These are phyloP conservation scores for Nephrocerus scutellatus DNA, from an alignment of 2,888 invertebrate species.

Conservation along the genomic window DNA sequence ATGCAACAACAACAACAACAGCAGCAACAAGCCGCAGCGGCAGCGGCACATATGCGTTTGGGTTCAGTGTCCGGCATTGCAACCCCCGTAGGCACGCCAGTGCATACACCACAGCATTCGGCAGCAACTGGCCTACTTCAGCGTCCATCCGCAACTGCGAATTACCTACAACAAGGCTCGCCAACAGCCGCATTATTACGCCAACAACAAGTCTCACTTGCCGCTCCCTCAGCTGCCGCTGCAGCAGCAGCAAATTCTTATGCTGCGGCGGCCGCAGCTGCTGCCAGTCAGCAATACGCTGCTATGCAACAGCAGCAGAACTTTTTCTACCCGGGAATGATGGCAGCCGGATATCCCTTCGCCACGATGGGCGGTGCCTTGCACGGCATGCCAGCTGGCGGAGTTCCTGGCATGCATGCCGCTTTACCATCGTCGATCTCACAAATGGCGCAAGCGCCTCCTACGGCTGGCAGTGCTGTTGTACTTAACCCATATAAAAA, in stretches of 20 bases:
- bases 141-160: slow-evolving; percentile 22
- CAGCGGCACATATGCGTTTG: slow-evolving; percentile 28
- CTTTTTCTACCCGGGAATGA: slow-evolving; percentile 49
- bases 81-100: slow-evolving; percentile 30
- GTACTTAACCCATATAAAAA: slow-evolving; percentile 82
- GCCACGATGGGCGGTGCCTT: slow-evolving; percentile 49
- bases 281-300: slow-evolving; percentile 27
- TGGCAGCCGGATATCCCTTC: slow-evolving; percentile 51
- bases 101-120: slow-evolving; percentile 22
- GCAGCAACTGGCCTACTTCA: slow-evolving; percentile 20
- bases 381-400: slow-evolving; percentile 22
- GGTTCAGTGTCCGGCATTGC: slow-evolving; percentile 30
- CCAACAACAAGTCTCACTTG: slow-evolving; percentile 2
- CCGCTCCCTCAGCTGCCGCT: slow-evolving; percentile 21
- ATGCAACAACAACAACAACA: slow-evolving; percentile 21
- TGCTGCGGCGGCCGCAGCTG: slow-evolving; percentile 24
- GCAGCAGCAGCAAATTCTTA: slow-evolving; percentile 29
- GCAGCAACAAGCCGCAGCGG: slow-evolving; percentile 28
- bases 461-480: slow-evolving; percentile 42
- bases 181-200: slow-evolving; percentile 12
- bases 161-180: slow-evolving; percentile 26
- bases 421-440: slow-evolving; percentile 43
- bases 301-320: slow-evolving; percentile 33
- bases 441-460: slow-evolving; percentile 34
- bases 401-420: slow-evolving; percentile 47